Conservation (phyloP, 2,888 invertebrate species). For the Saturnia pavonia region DNA sequence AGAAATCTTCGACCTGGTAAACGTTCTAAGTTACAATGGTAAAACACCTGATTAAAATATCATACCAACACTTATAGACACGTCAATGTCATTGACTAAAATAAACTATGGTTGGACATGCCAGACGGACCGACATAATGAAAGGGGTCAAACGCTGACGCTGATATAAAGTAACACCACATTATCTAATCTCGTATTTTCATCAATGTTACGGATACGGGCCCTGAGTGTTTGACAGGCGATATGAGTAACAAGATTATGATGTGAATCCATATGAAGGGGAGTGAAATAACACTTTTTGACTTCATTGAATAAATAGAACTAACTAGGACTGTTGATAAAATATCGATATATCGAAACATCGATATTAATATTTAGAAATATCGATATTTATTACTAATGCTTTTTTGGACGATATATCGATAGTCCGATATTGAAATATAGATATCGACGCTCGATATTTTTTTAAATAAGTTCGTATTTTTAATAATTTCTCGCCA, state of each 20-base stretch:
- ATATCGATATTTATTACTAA: too few relatives aligned
- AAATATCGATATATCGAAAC: too few relatives aligned
- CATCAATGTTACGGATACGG: neutral
- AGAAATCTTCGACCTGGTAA: neutral
- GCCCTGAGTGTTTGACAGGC: neutral
- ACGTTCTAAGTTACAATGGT: neutral
- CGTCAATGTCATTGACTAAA: neutral
- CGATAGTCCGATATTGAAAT: too few relatives aligned
- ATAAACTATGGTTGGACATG: neutral
- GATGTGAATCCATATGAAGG: neutral
- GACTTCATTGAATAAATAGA: too few relatives aligned
- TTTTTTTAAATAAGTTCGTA: too few relatives aligned
- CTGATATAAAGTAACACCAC: neutral
- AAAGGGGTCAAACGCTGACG: slow-evolving; percentile 8
- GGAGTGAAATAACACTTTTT: neutral
- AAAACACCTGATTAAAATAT: neutral
- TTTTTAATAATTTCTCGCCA: too few relatives aligned
- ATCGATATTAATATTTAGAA: too few relatives aligned
- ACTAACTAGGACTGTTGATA: too few relatives aligned
- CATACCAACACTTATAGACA: neutral
- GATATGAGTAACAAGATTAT: slow-evolving; percentile 1
- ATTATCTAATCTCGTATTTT: neutral
- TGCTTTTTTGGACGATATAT: too few relatives aligned
- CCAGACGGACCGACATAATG: slow-evolving; percentile 2
- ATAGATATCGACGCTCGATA: too few relatives aligned